Evolutionary conservation across 2,888 invertebrate genomes (phyloP).

Genomic region (Linyphia triangularis): DNA sequence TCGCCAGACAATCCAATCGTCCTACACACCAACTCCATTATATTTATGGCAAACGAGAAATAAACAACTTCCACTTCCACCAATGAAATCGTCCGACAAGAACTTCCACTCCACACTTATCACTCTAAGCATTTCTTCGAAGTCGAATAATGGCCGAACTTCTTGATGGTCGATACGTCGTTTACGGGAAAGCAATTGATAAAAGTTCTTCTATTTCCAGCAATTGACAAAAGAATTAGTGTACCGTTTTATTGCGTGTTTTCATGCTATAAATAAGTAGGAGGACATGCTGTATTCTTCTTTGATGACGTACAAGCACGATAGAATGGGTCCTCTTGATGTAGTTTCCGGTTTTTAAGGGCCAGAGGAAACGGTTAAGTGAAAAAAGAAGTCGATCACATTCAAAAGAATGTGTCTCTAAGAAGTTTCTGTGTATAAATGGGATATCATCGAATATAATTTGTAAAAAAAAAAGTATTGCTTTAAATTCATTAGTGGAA

Average conservation of each 20-base stretch:
- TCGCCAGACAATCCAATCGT: too few relatives aligned
- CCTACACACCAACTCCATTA: not conserved
- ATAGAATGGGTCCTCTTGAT: not conserved
- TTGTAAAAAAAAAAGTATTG: too few relatives aligned
- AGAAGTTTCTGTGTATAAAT: not conserved
- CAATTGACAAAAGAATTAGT: conserved; percentile 55
- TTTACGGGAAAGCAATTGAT: conserved; percentile 48
- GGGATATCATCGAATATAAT: not conserved
- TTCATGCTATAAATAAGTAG: conserved; percentile 41
- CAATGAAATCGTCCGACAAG: conserved; percentile 11
- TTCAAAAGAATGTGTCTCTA: not conserved
- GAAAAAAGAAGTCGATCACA: conserved; percentile 32
- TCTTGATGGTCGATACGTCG: conserved; percentile 20
- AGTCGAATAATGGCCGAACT: not conserved
- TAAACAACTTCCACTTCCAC: not conserved
- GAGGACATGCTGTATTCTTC: not conserved
- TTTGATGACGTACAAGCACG: conserved; percentile 50
- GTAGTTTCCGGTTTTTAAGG: conserved; percentile 42
- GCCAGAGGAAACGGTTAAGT: conserved; percentile 29
- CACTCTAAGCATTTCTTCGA: not conserved
- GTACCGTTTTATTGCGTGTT: conserved; percentile 59
- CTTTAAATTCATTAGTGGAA: too few relatives aligned
- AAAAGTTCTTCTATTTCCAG: conserved; percentile 34
- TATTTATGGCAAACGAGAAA: conserved; percentile 3
- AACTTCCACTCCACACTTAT: conserved; percentile 24